Conservation (phyloP, 2,113 vertebrate genomes). For the Heterotis niloticus region DNA sequence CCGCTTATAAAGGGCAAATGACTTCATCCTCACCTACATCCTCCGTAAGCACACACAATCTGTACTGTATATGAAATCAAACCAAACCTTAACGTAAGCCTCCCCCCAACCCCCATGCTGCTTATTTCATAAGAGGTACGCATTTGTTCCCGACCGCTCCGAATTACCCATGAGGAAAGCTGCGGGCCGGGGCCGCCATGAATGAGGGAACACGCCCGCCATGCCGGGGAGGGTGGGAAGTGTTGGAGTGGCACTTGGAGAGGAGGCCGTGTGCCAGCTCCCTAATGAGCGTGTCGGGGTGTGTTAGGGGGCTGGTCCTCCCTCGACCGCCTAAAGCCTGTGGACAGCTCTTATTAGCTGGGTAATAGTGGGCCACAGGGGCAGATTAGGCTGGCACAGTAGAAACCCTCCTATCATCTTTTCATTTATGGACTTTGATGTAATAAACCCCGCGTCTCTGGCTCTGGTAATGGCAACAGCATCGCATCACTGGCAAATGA, state of each 20-base stretch:
- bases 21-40: too few relatives aligned
- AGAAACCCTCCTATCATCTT: conserved; percentile 29
- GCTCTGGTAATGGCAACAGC: conserved; percentile 5
- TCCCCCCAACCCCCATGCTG: too few relatives aligned
- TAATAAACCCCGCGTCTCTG: conserved; percentile 17
- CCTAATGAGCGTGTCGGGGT: conserved; percentile 76
- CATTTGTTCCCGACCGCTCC: not conserved
- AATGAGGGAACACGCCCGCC: conserved; percentile 19
- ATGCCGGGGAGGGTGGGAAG: conserved; percentile 31
- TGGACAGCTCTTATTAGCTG: conserved; percentile 74
- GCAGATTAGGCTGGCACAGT: conserved; percentile 49
- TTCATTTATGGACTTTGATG: conserved; percentile 28
- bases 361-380: conserved; percentile 67
- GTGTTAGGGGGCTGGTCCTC: conserved; percentile 59
- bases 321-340: conserved; percentile 55
- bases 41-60: too few relatives aligned
- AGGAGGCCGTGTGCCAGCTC: conserved; percentile 53
- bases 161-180: not conserved
- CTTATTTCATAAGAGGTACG: too few relatives aligned
- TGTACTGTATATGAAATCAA: too few relatives aligned
- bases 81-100: too few relatives aligned
- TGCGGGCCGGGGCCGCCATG: conserved; percentile 5
- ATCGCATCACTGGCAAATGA: conserved; percentile 10
- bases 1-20: too few relatives aligned
- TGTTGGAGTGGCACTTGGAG: not conserved